These are phyloP conservation scores for Galeruca laticollis DNA, from an alignment of 2,888 invertebrate species.

Conservation along the genomic window DNA sequence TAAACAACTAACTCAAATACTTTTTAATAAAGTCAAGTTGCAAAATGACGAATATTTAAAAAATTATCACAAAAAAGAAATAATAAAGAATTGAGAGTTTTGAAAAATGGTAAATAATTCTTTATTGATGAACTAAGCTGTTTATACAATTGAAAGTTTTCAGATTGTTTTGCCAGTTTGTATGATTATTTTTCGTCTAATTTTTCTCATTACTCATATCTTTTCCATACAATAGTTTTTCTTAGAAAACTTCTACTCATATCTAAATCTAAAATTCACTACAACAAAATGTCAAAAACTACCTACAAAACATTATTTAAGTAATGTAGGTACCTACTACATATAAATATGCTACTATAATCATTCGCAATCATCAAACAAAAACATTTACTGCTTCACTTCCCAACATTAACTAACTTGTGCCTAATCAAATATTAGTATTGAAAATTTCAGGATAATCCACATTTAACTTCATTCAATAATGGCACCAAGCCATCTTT, in stretches of 20 bases:
- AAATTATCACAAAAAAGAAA: no score
- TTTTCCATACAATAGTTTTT: neutral
- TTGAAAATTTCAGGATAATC: constrained; percentile 14
- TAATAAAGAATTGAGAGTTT: no score
- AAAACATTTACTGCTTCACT: neutral
- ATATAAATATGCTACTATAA: neutral
- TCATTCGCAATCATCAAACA: no score
- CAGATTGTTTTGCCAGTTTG: no score
- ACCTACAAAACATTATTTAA: neutral
- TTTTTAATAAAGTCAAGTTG: no score
- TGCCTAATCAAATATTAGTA: constrained; percentile 9
- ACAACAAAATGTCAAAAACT: neutral
- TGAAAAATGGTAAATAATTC: no score
- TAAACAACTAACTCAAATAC: no score
- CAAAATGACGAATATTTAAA: no score
- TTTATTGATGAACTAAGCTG: no score
- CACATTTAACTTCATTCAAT: constrained; percentile 13
- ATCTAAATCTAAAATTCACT: neutral
- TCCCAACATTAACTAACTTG: neutral
- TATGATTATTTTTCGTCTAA: no score
- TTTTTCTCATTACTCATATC: neutral
- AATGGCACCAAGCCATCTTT: constrained; percentile 50
- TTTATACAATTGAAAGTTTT: no score
- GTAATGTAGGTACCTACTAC: neutral
- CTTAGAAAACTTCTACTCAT: neutral